These are phyloP conservation scores for Romanogobio albipinnatus DNA, from an alignment of 2,113 vertebrate species.

Conservation along the genomic window DNA sequence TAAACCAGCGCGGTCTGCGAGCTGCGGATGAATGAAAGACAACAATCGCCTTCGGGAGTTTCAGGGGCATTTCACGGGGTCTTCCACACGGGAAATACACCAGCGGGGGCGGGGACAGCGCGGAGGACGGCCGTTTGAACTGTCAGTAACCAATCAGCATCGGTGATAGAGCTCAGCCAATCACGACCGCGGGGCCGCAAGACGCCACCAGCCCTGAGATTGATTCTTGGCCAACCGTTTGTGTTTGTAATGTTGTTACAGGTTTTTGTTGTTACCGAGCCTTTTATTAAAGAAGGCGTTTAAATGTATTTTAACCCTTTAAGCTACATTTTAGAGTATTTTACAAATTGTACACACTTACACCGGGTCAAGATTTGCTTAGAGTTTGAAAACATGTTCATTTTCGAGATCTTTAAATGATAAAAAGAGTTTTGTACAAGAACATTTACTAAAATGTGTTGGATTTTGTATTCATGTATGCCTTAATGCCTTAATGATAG, in stretches of 20 bases:
- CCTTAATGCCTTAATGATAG: no score
- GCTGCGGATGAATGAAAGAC: conserved; percentile 67
- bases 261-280: background rate
- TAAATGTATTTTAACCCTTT: background rate
- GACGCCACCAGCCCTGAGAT: background rate
- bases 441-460: background rate
- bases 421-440: background rate
- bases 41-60: conserved; percentile 74
- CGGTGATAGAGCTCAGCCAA: conserved; percentile 1
- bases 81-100: conserved; percentile 72
- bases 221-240: background rate
- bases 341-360: background rate
- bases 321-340: background rate
- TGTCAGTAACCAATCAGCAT: conserved; percentile 39
- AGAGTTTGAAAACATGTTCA: background rate
- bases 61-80: conserved; percentile 75
- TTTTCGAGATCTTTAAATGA: background rate
- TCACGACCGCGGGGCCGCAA: background rate
- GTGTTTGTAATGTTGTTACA: background rate
- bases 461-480: background rate
- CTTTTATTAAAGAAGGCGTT: background rate
- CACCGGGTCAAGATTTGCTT: background rate
- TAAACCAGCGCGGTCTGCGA: conserved; percentile 66
- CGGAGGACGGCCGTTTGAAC: conserved; percentile 59
- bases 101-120: conserved; percentile 72